Conservation (phyloP, 2,888 invertebrate genomes). For the Zhuqinia jingwanae region DNA sequence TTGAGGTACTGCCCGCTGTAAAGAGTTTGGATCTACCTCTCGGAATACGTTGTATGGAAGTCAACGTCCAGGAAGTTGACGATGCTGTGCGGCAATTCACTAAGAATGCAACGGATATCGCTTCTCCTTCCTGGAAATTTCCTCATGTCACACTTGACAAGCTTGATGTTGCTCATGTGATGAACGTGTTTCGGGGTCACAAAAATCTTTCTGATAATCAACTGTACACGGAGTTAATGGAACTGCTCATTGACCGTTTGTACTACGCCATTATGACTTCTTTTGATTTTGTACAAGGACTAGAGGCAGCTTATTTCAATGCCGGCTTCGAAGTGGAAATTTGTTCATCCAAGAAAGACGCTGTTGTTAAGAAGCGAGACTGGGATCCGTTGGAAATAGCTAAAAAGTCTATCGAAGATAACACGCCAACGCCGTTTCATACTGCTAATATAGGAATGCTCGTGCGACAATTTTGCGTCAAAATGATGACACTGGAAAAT, state of each 20-base stretch:
- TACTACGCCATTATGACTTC: conserved; percentile 67
- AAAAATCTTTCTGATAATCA: conserved; percentile 52
- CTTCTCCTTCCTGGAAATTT: conserved; percentile 73
- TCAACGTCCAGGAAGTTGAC: conserved; percentile 68
- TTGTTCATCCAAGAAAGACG: neutral
- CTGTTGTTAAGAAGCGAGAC: neutral
- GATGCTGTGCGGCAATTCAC: conserved; percentile 63
- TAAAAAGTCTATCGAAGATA: conserved; percentile 53
- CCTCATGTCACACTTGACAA: conserved; percentile 69
- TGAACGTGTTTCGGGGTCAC: conserved; percentile 49
- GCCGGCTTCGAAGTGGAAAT: conserved; percentile 26
- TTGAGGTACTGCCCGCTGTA: conserved; percentile 49
- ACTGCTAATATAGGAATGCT: conserved; percentile 66
- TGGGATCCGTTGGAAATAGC: conserved; percentile 67
- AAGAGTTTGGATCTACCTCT: conserved; percentile 57
- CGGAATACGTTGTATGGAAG: conserved; percentile 69
- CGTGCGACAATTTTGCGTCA: conserved; percentile 54
- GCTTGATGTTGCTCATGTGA: conserved; percentile 61
- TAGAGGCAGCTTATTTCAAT: conserved; percentile 51
- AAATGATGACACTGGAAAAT: conserved; percentile 63
- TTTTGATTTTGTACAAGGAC: conserved; percentile 55
- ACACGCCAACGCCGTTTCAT: conserved; percentile 58
- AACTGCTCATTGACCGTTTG: conserved; percentile 69
- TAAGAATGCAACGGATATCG: conserved; percentile 41
- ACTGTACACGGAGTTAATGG: conserved; percentile 68